Base-by-base conservation (phyloP, 2,113 vertebrate species). In the Hystrix brachyura region DNA sequence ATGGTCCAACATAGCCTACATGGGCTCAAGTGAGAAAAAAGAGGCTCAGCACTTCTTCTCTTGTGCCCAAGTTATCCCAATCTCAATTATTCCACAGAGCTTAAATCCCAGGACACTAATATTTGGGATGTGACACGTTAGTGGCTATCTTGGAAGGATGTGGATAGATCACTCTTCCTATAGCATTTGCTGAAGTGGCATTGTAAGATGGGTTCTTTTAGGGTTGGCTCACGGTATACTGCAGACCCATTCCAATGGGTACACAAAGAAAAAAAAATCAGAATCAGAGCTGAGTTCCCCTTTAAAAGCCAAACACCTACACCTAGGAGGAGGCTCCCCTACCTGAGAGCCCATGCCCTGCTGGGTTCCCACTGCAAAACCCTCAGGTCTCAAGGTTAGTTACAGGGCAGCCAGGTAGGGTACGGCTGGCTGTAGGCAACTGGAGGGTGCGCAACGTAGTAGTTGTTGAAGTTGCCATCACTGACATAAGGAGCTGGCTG, bases 391-490 rank as follows among this genome's bases (percentile, higher is more conserved):
- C n/a, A 65, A 80, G 0, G 95, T 98, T 99, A 99, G 98, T 99
- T 99, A 98, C 99, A 99, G 34, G 99, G 99, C 98, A 99, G 98
- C 99, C 99, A 99, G 34, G 99, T 99, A 12, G 99, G 99, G 98
- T 99, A 99, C 71, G 99, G 99, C 97, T 99, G 99, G 98, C 99
- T 99, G 97, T 99, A 99, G 8, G 98, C 97, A 17, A 98, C 97
- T 0, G 99, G 98, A 78, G 98, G 94, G 8, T 97, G 98, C 3
- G 99, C 99, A 93, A 99, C 98, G 21, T 99, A 99, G 98, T 99
- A 99, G 98, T 99, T 99, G 99, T 99, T 99, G 99, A 99, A 99
- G 99, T 99, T 99, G 87, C 98, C 99, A 57, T 99, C 99, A 0
- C 99, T 99, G 96, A 99, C 99, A 0, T 99, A 99, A 0, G 99